Evolutionary conservation across 2,888 invertebrate species (phyloP), one percentile per base, ranked within the genome.

Genomic region (Tinea pellionella): DNA sequence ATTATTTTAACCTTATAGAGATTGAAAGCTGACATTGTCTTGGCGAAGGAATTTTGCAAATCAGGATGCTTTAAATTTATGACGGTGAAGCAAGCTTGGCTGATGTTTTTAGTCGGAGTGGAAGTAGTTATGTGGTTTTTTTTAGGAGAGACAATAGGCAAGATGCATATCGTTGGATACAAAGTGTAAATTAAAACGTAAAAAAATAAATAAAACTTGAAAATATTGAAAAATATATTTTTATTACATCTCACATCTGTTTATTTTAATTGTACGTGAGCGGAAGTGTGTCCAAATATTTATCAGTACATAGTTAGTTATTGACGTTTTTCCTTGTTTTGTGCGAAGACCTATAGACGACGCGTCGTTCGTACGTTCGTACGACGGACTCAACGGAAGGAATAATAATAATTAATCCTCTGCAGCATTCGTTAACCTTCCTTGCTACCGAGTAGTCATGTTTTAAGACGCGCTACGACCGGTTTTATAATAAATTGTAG

Each of bases 101-200:
- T 83, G 43, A 65, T 81, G 0, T 63, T 78, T 24, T 68, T 85
- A 9, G 76, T 85, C 2, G 63, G 67, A n/a, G 62, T 68, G 2
- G 84, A 85, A 66, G 63, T 85, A 0, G 68, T 65, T 1, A 61
- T 84, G 41, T 84, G 85, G 84, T 85, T 83, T 63, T 85, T 68
- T 63, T 62, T 83, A 9, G 84, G 84, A 1, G 85, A 85, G 67
- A 80, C 80, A 19, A 73, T 85, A 58, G 84, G 83, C 2, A 84
- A 85, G 65, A 69, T 74, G 66, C 79, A 78, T 64, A 62, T 84
- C 55, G 77, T 84, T 56, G 84, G 83, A 12, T 84, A 84, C 61
- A 68, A 74, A 66, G 80, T 82, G n/a, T 75, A 68, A 67, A 13
- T 8, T 12, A n/a, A 37, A 7, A 53, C 19, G 16, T 42, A 16